Conservation (phyloP, 2,888 invertebrate species). For the Crematogaster levior region DNA sequence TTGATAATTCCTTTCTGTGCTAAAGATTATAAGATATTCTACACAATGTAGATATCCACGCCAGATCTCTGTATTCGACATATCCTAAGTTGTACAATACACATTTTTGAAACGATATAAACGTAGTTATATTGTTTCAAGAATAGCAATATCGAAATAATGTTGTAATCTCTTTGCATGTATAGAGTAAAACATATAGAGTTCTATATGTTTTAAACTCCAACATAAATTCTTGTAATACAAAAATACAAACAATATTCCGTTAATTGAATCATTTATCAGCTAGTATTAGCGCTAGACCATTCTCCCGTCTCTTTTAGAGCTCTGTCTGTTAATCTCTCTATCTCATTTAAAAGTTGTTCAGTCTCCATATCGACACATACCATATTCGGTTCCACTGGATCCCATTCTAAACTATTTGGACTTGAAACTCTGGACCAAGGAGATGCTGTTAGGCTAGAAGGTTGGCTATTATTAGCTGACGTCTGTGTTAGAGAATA, state of each 20-base stretch:
- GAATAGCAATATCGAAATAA: constrained; percentile 64
- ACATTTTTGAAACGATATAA: constrained; percentile 69
- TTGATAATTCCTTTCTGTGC: constrained; percentile 51
- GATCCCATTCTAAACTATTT: constrained; percentile 91
- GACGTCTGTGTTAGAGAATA: constrained; percentile 77
- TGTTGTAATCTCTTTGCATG: constrained; percentile 54
- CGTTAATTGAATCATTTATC: constrained; percentile 74
- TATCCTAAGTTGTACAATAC: constrained; percentile 57
- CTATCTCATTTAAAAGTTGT: constrained; percentile 89
- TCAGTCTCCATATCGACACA: constrained; percentile 89
- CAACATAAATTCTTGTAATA: constrained; percentile 70
- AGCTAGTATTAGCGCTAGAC: constrained; percentile 80
- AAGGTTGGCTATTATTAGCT: constrained; percentile 79
- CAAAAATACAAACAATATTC: constrained; percentile 81
- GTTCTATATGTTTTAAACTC: constrained; percentile 51
- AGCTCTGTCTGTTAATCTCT: constrained; percentile 89
- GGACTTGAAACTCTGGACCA: constrained; percentile 89
- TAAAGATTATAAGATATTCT: constrained; percentile 55
- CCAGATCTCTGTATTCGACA: constrained; percentile 51
- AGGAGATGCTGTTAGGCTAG: constrained; percentile 82
- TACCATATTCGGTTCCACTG: constrained; percentile 87
- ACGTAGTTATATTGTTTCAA: constrained; percentile 67
- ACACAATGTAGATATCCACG: constrained; percentile 43
- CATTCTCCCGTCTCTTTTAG: constrained; percentile 89
- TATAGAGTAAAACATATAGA: constrained; percentile 50